Evolutionary conservation across 2,888 invertebrate genomes (phyloP), one percentile per base, ranked within the genome.

Genomic region (Sinelater perroti): DNA sequence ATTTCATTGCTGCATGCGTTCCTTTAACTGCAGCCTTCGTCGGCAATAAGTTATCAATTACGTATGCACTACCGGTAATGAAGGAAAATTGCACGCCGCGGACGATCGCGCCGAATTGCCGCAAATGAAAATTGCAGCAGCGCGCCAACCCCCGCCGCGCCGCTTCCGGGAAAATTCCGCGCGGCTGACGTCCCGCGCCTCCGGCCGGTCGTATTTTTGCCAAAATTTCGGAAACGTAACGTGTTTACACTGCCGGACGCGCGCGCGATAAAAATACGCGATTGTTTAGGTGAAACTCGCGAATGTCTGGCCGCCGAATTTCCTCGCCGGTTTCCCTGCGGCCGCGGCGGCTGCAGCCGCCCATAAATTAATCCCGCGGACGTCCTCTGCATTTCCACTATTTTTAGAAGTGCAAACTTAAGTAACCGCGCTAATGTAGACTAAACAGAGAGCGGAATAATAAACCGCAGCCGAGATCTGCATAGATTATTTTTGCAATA

Each of bases 381-480:
- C 50, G 51, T 35, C 50, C 56, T 51, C 14, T 56, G 51, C 46
- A 44, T 54, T 59, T 61, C 33, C 59, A 56, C 62, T 66, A 66
- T 63, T 66, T 67, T 67, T 65, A 65, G 66, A 62, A 62, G 58
- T 62, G 64, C 64, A 63, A 63, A 63, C 61, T 65, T 62, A 54
- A 62, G 51, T 40, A 46, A 62, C 60, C 65, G 63, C 65, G 63
- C 54, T 35, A 61, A 42, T 60, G 63, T 61, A 68, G 68, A 68
- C 68, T 68, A 68, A 68, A 68, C 68, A 68, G 45, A 57, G 58
- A 62, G 55, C 44, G 60, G 61, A 65, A 68, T 68, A 68, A 67
- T 66, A 67, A 67, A 67, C 67, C 55, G 30, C 40, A 53, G 55
- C 54, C 53, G 49, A 60, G 56, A 60, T 50, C 40, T 47, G 51